Conservation (phyloP, 2,113 vertebrate genomes). For the Hucho hucho region DNA sequence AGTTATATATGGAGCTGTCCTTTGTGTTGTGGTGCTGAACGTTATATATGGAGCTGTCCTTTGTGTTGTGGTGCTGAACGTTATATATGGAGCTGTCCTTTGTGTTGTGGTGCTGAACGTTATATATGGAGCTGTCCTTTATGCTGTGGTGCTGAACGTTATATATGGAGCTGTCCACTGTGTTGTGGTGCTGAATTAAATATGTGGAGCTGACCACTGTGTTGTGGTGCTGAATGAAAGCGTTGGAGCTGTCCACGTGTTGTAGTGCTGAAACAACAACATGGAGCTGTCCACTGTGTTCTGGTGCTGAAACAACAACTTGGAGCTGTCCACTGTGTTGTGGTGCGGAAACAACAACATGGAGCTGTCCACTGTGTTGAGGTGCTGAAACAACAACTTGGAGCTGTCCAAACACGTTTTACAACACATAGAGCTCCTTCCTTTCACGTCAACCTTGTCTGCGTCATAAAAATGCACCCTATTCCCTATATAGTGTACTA, state of each 20-base stretch:
- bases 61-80: background rate
- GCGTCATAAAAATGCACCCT: too few relatives aligned
- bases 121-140: too few relatives aligned
- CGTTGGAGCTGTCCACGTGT: constrained; percentile 20
- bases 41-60: background rate
- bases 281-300: constrained; percentile 15
- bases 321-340: constrained; percentile 18
- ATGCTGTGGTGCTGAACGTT: too few relatives aligned
- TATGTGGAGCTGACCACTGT: constrained; percentile 1
- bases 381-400: constrained; percentile 28
- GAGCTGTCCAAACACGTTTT: background rate
- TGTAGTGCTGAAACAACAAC: background rate
- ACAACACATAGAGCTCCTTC: background rate
- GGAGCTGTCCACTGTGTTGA: constrained; percentile 18
- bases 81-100: background rate
- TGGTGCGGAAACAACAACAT: background rate
- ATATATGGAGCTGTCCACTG: too few relatives aligned
- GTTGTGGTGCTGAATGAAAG: background rate
- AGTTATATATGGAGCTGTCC: constrained; percentile 5
- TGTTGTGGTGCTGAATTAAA: too few relatives aligned
- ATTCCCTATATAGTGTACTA: too few relatives aligned
- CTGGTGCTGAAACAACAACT: background rate
- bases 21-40: background rate
- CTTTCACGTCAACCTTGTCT: too few relatives aligned
- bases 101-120: background rate